Percentiles rank a stretch among this genome's conserved stretches.
phyloP scores from a whole-genome alignment of 2,113 vertebrate species.

The Eleginops maclovinus region DNA sequence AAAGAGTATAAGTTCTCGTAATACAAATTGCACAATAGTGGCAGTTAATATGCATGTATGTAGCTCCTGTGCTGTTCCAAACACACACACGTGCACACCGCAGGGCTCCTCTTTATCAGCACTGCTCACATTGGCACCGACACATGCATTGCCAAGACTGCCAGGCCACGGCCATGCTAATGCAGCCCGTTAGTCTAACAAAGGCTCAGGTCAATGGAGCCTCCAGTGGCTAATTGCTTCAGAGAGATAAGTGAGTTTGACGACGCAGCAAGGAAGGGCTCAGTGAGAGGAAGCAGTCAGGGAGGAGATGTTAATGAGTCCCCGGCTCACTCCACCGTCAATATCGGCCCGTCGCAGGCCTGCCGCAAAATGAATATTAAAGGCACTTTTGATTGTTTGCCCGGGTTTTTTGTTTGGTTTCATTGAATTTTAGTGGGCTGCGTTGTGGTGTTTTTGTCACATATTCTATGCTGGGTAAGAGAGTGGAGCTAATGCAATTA shows the following conservation, averaged over 20 bases:
- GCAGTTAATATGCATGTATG: constrained; percentile 62
- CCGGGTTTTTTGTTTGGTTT: constrained; percentile 49
- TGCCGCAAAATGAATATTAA: constrained; percentile 80
- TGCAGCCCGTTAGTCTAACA: constrained; percentile 80
- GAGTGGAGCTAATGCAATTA: constrained; percentile 75
- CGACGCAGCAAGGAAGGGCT: constrained; percentile 73
- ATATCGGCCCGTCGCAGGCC: constrained; percentile 77
- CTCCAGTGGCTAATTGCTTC: constrained; percentile 86
- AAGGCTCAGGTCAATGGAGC: constrained; percentile 84
- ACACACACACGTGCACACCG: constrained; percentile 41
- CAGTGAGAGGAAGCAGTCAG: constrained; percentile 54
- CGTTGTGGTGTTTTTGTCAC: constrained; percentile 68
- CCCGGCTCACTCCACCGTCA: constrained; percentile 73
- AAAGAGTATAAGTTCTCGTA: constrained; percentile 5
- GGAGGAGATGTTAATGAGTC: constrained; percentile 80
- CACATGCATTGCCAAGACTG: constrained; percentile 73
- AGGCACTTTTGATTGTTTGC: constrained; percentile 77
- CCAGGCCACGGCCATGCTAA: constrained; percentile 77
- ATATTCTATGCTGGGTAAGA: constrained; percentile 61
- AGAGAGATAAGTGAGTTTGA: constrained; percentile 85
- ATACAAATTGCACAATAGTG: constrained; percentile 28
- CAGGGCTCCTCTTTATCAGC: constrained; percentile 81
- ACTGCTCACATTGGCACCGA: constrained; percentile 79
- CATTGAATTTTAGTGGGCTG: constrained; percentile 73
- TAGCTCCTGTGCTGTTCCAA: constrained; percentile 9